Evolutionary conservation across 2,113 vertebrate genomes (phyloP).

Genomic region (Chaetodon trifascialis): DNA sequence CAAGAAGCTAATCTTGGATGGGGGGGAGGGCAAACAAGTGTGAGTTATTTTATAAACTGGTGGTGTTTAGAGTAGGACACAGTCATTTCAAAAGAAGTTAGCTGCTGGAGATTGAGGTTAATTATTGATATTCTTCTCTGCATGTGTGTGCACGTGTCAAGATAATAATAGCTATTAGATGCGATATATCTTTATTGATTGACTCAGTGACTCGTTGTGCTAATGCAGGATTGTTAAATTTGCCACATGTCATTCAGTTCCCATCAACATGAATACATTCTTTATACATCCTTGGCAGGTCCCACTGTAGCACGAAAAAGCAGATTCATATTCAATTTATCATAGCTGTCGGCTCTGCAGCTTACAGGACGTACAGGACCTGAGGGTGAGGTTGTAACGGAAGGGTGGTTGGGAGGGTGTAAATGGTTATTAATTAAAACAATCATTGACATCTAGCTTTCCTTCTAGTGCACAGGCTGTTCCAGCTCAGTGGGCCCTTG

Average conservation of each 20-base stretch:
- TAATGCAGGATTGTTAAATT: slow-evolving; percentile 30
- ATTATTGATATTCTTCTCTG: slow-evolving; percentile 1
- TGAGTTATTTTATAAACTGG: slow-evolving; percentile 53
- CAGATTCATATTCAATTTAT: slow-evolving; percentile 31
- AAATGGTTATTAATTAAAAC: slow-evolving; percentile 59
- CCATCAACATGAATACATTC: slow-evolving; percentile 44
- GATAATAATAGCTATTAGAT: slow-evolving; percentile 37
- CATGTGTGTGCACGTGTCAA: neutral
- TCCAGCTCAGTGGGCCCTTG: slow-evolving; percentile 8
- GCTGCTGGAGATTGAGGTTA: slow-evolving; percentile 28
- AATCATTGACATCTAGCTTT: slow-evolving; percentile 51
- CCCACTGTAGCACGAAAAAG: slow-evolving; percentile 19
- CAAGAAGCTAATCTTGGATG: slow-evolving; percentile 47
- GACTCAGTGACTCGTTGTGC: slow-evolving; percentile 44
- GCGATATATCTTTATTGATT: slow-evolving; percentile 39
- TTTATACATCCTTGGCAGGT: slow-evolving; percentile 51
- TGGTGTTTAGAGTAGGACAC: slow-evolving; percentile 16
- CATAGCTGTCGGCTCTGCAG: neutral
- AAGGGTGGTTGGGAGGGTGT: neutral
- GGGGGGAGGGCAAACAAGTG: slow-evolving; percentile 38
- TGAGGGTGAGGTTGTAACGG: neutral
- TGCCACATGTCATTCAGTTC: slow-evolving; percentile 46
- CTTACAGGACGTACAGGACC: slow-evolving; percentile 7
- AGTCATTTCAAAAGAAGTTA: slow-evolving; percentile 33
- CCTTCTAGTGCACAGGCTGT: slow-evolving; percentile 19